Base-by-base conservation (phyloP, 2,113 vertebrate species). In the Tauraco erythrolophus region DNA sequence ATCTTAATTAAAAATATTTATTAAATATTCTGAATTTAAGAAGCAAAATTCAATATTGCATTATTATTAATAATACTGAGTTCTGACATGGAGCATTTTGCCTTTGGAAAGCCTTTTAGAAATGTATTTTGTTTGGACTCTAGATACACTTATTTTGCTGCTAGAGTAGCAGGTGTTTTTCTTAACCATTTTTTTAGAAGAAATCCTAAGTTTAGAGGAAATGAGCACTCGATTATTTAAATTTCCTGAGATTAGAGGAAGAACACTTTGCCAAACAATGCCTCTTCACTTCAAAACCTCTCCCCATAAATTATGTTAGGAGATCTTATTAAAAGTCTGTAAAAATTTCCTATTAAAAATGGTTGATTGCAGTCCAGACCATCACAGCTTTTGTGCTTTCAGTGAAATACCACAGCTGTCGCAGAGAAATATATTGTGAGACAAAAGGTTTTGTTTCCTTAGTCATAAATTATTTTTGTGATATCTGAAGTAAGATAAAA, bases 231-330 rank as follows among this genome's bases (percentile, higher is more conserved):
- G 98, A 98, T 98, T 98, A 98, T 98, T 98, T 98, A 98, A 98
- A 98, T 98, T 98, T 98, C 98, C 98, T 98, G 94, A 97, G 98
- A 99, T 99, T 99, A 99, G 98, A 98, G 96, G 98, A 98, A 98
- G 98, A 98, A 98, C 98, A 98, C 98, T 98, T 99, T 99, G 99
- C 99, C 99, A 99, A 98, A 99, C 98, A 99, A 99, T 99, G 98
- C 98, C 98, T 99, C 98, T 99, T 99, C 98, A 98, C 98, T 99
- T 99, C 98, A 99, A 99, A 99, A 99, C 98, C 98, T 98, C 98
- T 99, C 98, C 97, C 97, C 98, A 98, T 99, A 99, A 99, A 99
- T 99, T 98, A 98, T 97, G 96, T 87, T 92, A 97, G 98, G 98
- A 97, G 98, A 98, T 98, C 98, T 98, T 99, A 99, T 99, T 99